Conservation (phyloP, 92 coral and sea anemone species). For the Epizoanthus ramosus region DNA sequence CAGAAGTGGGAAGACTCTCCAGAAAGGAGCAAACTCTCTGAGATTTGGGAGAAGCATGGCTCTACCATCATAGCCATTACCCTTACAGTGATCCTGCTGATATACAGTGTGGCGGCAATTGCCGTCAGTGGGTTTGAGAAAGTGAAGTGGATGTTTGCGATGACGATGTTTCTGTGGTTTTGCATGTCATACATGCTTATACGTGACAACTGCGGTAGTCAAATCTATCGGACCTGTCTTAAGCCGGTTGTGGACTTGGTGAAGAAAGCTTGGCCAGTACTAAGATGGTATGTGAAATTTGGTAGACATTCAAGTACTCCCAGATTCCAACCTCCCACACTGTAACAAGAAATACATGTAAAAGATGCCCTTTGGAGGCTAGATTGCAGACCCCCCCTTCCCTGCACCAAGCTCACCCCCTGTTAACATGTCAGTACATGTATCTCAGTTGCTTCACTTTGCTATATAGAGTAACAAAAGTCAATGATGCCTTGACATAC, state of each 20-base stretch:
- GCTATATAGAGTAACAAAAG: no score
- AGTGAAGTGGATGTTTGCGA: slow-evolving; percentile 74
- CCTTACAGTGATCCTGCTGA: slow-evolving; percentile 45
- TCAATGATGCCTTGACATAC: no score
- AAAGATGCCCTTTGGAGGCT: no score
- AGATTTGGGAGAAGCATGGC: slow-evolving; percentile 66
- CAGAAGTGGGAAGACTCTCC: slow-evolving; percentile 69
- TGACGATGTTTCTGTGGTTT: slow-evolving; percentile 90
- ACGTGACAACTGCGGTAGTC: slow-evolving; percentile 75
- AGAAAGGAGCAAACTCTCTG: slow-evolving; percentile 51
- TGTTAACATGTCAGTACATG: no score
- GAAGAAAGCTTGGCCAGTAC: slow-evolving; percentile 62
- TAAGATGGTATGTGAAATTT: slow-evolving; percentile 67
- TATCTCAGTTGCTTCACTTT: no score
- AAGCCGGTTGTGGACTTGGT: slow-evolving; percentile 60
- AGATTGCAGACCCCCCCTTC: no score
- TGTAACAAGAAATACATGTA: no score
- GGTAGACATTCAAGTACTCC: background rate
- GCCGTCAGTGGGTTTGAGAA: slow-evolving; percentile 82
- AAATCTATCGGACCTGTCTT: slow-evolving; percentile 60
- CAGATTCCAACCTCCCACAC: no score
- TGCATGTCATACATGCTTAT: slow-evolving; percentile 82
- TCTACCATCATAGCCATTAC: slow-evolving; percentile 45
- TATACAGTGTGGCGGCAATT: slow-evolving; percentile 83
- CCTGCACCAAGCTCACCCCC: no score